A percentile compares a stretch with the other conserved stretches of the same genome.
Evolutionary conservation across 2,888 invertebrate genomes (phyloP).

Genomic region (Teleogryllus oceanicus): DNA sequence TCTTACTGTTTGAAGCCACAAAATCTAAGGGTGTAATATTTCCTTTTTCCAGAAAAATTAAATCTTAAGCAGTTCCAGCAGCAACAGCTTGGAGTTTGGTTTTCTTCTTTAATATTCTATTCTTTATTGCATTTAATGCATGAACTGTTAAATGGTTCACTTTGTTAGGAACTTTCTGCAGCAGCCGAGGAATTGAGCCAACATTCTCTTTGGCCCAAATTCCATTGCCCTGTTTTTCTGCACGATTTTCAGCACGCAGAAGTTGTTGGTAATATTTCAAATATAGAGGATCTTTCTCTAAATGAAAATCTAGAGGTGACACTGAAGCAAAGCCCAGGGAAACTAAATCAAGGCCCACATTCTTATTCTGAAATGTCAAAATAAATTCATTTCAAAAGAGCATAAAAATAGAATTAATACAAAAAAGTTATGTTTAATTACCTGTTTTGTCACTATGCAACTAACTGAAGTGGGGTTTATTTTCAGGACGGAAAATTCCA

Average conservation of each 20-base stretch:
- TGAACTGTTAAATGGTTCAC: no score
- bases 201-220: constrained; percentile 43
- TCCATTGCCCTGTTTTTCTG: constrained; percentile 51
- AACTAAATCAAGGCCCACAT: constrained; percentile 37
- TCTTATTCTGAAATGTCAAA: constrained; percentile 31
- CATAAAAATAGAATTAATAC: not conserved
- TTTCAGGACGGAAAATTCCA: constrained; percentile 49
- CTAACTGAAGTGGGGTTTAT: constrained; percentile 39
- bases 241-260: constrained; percentile 49
- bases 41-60: no score
- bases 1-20: no score
- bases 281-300: constrained; percentile 43
- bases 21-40: no score
- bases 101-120: no score
- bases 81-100: no score
- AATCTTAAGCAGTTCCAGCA: no score
- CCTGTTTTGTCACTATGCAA: constrained; percentile 29
- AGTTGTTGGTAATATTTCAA: constrained; percentile 48
- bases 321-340: constrained; percentile 39
- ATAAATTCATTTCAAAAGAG: not conserved
- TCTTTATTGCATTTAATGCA: no score
- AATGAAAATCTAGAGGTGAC: constrained; percentile 34
- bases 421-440: not conserved
- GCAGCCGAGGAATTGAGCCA: not conserved
- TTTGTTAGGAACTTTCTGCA: no score